Evolutionary conservation across 2,797 vertebrate genomes (phyloP).

Genomic region (Hydrolagus colliei): DNA sequence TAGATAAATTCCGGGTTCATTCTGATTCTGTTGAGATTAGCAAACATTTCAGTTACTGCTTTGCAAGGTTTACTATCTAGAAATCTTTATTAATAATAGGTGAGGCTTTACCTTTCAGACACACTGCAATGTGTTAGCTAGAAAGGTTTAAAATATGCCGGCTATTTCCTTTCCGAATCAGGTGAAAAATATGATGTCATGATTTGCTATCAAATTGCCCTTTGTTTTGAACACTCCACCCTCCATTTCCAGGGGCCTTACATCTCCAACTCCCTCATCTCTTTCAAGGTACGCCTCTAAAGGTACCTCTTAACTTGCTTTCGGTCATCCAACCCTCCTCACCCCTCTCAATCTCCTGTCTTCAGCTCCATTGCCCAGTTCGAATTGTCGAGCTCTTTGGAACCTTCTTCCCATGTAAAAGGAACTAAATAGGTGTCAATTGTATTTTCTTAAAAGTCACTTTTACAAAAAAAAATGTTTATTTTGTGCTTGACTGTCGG

Average conservation of each 20-base stretch:
- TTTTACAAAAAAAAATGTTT: background rate
- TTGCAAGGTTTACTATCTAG: background rate
- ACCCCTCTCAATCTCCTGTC: too few species aligned
- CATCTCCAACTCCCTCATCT: too few species aligned
- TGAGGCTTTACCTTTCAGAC: background rate
- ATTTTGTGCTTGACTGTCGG: background rate
- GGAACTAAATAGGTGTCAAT: background rate
- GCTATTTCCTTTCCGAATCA: too few species aligned
- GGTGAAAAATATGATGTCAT: background rate
- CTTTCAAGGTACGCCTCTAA: too few species aligned
- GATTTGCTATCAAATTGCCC: background rate
- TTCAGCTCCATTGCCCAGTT: too few species aligned
- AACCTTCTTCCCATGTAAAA: too few species aligned
- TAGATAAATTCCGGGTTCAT: background rate
- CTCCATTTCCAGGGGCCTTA: too few species aligned
- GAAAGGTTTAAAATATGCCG: background rate
- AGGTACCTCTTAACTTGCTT: too few species aligned
- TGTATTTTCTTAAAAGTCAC: background rate
- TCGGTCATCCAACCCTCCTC: too few species aligned
- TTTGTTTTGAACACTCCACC: background rate
- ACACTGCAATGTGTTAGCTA: background rate
- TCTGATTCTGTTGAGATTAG: background rate
- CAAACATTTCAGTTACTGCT: background rate
- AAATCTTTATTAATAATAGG: background rate
- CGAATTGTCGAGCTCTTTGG: too few species aligned